Base-by-base conservation (phyloP, 2,888 invertebrate species). In the Limenitis camilla region DNA sequence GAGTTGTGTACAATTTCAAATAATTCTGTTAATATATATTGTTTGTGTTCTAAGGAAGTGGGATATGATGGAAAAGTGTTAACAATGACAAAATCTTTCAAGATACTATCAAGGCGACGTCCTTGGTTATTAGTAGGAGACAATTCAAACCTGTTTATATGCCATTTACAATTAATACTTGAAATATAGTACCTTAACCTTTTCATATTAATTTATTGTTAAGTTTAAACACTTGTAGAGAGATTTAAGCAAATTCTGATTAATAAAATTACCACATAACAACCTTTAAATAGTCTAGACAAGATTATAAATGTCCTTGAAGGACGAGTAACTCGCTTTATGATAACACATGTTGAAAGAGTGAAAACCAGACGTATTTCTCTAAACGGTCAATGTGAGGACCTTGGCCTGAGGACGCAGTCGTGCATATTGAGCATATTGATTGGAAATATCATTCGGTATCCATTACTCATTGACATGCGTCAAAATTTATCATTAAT, bases 51-150 rank as follows among this genome's bases (percentile, higher is more conserved):
- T 36, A 36, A 9, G n/a, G 35, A 36, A 36, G 35, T 36, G 9
- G 5, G 9, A 10, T n/a, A n/a, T n/a, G 10, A 36, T n/a, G 6
- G 9, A 9, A 36, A 9, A n/a, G 35, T n/a, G 10, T 36, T 36
- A 36, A 36, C 19, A 19, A 19, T 19, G 3, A 19, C 19, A 19
- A 19, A 19, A 19, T 19, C 19, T 36, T 45, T 36, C 36, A 36
- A 28, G 32, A 32, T 19, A 32, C 32, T 42, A 31, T 43, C 43
- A 43, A 43, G 43, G 49, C 28, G 28, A 10, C 10, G 28, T 32
- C 38, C 38, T 39, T 43, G 43, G 11, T 32, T 36, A 31, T 43
- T 36, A 9, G 32, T n/a, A 11, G 49, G 43, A 50, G 39, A 38
- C 11, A 11, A 38, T 44, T 44, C 32, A 30, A 32, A 32, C 42